Evolutionary conservation across 2,113 vertebrate genomes (phyloP), one percentile per base, ranked within the genome.

Genomic region (Symphodus melops): DNA sequence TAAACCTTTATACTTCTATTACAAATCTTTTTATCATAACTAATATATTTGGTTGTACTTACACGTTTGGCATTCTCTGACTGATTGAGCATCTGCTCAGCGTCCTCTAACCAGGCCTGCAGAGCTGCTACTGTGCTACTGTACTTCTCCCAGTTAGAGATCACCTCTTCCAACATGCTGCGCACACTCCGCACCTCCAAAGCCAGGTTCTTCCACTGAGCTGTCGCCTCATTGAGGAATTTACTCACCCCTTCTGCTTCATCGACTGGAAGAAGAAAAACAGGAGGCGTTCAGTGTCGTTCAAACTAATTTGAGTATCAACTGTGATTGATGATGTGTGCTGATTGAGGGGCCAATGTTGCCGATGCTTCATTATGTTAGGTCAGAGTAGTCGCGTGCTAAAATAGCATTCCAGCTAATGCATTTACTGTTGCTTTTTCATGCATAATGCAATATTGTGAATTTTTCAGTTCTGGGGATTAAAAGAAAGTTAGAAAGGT

Each of bases 101-200:
- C 98, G 62, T 99, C 97, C 81, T 99, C 98, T 16, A 99, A 93
- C 98, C 98, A 99, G 69, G 96, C 97, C 81, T 99, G 98, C 57
- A 99, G 91, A 57, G 93, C 92, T n/a, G 95, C 95, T 80, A 99
- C 98, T 0, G 95, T 96, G 86, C 92, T 93, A 67, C 94, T 96
- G 1, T 99, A 99, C 67, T 97, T 96, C 78, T 98, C 96, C 98
- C 98, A 99, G 88, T 99, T 99, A 46, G 95, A 88, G 48, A 98
- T 94, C 33, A 99, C 98, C 89, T 99, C 98, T 81, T 99, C 97
- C 85, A 99, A 92, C 98, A 99, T 99, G 92, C 97, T 99, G 70
- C 96, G 94, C 11, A 99, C 98, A 0, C 98, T 98, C 16, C 97
- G 94, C 33, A 99, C 96, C 82, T 99, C 98, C 84, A 99, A 94